These are phyloP conservation scores for Chaetogeoica ovagalla DNA, from an alignment of 2,888 invertebrate species.

Conservation along the genomic window DNA sequence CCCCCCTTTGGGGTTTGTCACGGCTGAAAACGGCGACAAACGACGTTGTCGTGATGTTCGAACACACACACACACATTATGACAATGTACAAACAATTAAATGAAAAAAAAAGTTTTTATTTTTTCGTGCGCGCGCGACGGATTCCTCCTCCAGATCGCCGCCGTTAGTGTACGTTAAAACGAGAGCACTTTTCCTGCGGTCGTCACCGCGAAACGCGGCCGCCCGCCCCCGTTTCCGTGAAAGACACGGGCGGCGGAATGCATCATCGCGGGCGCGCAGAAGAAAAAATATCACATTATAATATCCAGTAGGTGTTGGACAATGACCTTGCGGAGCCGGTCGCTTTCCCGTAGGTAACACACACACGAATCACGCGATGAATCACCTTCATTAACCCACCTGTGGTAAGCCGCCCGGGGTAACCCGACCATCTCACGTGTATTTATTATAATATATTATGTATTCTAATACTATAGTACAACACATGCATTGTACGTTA, in stretches of 20 bases:
- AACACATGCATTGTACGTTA: background rate
- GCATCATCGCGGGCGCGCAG: slow-evolving; percentile 13
- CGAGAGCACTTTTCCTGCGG: slow-evolving; percentile 36
- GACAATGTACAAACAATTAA: background rate
- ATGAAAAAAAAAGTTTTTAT: background rate
- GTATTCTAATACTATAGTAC: no score
- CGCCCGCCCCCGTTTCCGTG: slow-evolving; percentile 9
- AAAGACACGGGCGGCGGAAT: background rate
- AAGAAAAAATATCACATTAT: background rate
- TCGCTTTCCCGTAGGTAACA: slow-evolving; percentile 43
- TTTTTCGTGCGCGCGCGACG: background rate
- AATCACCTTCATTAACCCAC: slow-evolving; percentile 48
- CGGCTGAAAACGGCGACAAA: background rate
- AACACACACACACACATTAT: background rate
- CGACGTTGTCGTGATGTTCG: background rate
- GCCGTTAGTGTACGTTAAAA: background rate
- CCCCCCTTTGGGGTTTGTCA: no score
- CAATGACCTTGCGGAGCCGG: slow-evolving; percentile 41
- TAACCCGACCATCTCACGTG: slow-evolving; percentile 27
- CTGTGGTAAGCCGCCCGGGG: slow-evolving; percentile 1
- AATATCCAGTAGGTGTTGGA: slow-evolving; percentile 47
- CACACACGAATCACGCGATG: slow-evolving; percentile 36
- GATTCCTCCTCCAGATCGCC: background rate
- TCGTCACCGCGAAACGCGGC: slow-evolving; percentile 12
- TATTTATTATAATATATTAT: no score